A percentile compares a stretch with the other conserved stretches of the same genome.
Evolutionary conservation across 2,113 vertebrate genomes (phyloP).

Genomic region (Syngnathus scovelli): DNA sequence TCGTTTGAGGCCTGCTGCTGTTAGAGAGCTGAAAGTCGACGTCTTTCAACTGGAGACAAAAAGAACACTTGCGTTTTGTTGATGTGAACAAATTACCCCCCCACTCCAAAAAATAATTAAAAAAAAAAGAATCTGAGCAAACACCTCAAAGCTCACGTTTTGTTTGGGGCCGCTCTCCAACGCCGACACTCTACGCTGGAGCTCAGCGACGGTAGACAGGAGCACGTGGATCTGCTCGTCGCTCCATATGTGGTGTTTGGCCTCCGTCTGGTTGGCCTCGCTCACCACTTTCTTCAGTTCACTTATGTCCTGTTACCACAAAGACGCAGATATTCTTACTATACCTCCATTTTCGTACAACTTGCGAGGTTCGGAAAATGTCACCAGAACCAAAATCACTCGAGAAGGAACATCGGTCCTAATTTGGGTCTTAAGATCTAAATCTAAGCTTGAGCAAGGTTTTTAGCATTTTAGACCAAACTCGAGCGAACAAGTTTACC

Average conservation of each 20-base stretch:
- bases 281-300: constrained; percentile 53
- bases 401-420: not conserved
- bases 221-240: constrained; percentile 58
- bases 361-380: not conserved
- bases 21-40: constrained; percentile 19
- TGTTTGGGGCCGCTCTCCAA: constrained; percentile 53
- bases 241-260: constrained; percentile 47
- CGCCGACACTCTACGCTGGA: constrained; percentile 54
- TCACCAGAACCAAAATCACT: not conserved
- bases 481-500: constrained; percentile 68
- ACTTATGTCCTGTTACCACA: constrained; percentile 46
- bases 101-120: not conserved
- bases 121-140: not conserved
- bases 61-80: not conserved
- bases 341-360: not conserved
- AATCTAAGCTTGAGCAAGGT: not conserved
- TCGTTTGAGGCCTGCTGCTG: not conserved
- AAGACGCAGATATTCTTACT: not conserved
- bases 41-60: constrained; percentile 20
- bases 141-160: constrained; percentile 31
- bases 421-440: not conserved
- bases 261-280: constrained; percentile 62
- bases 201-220: constrained; percentile 52
- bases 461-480: not conserved
- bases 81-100: not conserved